Evolutionary conservation across 1,140 invertebrate species (phyloP), one percentile per base, ranked within the genome.

Genomic region (Camponotus floridanus): DNA sequence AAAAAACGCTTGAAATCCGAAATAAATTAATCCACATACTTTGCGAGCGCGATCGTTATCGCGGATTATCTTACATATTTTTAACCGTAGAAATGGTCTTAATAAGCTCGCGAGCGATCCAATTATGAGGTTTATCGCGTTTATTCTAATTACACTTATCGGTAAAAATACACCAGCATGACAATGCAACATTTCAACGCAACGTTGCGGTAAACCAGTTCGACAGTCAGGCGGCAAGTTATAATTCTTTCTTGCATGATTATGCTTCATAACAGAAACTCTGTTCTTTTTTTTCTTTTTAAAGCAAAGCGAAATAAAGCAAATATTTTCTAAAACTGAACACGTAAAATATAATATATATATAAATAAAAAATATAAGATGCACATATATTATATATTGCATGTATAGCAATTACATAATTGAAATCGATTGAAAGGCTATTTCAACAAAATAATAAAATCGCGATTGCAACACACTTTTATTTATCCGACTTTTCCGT

Each of bases 11-110:
- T 74, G 26, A 26, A 62, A 26, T 31, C n/a, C 55, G 31, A 55
- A 55, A 83, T 83, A 74, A 83, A 83, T 83, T 59, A 83, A 83
- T 73, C 39, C 74, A 39, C 55, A 61, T 83, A 81, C 67, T 61
- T 36, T 26, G 79, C 39, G 61, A 83, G 61, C 21, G 67, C 26
- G 51, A 62, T 83, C 68, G 31, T 83, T 83, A 83, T 83, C 68
- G 18, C 15, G 79, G 73, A 57, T 73, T 74, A 83, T 57, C 55
- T 42, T 74, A 83, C 33, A 74, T 83, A 18, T 74, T 26, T 26
- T 26, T 26, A 74, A 74, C 36, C 39, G 39, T 83, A 57, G 39
- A 83, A 61, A 74, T 62, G 68, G 4, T 74, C 31, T 73, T 83
- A 80, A 70, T 80, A 73, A 81, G 67, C 51, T 33, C 39, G 55